phyloP scores from a whole-genome alignment of 2,113 vertebrate species.

The Siniperca chuatsi region DNA sequence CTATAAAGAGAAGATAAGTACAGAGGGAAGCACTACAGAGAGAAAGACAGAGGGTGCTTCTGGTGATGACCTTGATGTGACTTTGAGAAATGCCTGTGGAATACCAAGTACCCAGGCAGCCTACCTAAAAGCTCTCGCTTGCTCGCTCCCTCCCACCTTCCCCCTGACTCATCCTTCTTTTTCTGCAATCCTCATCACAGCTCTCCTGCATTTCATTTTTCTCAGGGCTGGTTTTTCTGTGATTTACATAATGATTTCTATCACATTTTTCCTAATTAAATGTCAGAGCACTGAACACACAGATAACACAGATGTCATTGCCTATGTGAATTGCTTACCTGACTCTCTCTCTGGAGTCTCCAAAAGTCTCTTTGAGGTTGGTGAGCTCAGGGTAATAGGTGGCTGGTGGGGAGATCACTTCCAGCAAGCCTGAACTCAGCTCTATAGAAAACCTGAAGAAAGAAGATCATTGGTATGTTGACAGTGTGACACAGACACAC shows the following conservation, averaged over 20 bases:
- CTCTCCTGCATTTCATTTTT: slow-evolving; percentile 30
- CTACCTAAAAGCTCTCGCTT: slow-evolving; percentile 66
- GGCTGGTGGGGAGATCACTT: slow-evolving; percentile 95
- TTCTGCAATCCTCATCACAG: slow-evolving; percentile 56
- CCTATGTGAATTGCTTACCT: slow-evolving; percentile 81
- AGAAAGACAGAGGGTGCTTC: slow-evolving; percentile 58
- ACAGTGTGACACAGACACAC: neutral
- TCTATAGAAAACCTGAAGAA: slow-evolving; percentile 92
- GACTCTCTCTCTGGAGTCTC: slow-evolving; percentile 96
- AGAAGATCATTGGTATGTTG: neutral
- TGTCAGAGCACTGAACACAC: neutral
- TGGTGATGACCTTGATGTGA: slow-evolving; percentile 78
- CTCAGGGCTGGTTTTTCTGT: slow-evolving; percentile 17
- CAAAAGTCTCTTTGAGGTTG: slow-evolving; percentile 97
- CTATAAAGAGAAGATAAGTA: slow-evolving; percentile 52
- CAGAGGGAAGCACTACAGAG: slow-evolving; percentile 47
- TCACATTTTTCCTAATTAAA: slow-evolving; percentile 12
- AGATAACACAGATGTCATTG: neutral
- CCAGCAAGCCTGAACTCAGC: slow-evolving; percentile 94
- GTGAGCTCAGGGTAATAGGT: slow-evolving; percentile 94
- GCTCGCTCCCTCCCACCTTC: slow-evolving; percentile 44
- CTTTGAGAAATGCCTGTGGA: slow-evolving; percentile 80
- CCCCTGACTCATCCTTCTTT: slow-evolving; percentile 68
- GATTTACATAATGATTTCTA: slow-evolving; percentile 29
- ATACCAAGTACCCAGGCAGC: slow-evolving; percentile 74